Percentiles rank a stretch among this genome's conserved stretches.
These are phyloP conservation scores for Asbolus verrucosus DNA, from an alignment of 1,140 invertebrate genomes.

Conservation along the genomic window DNA sequence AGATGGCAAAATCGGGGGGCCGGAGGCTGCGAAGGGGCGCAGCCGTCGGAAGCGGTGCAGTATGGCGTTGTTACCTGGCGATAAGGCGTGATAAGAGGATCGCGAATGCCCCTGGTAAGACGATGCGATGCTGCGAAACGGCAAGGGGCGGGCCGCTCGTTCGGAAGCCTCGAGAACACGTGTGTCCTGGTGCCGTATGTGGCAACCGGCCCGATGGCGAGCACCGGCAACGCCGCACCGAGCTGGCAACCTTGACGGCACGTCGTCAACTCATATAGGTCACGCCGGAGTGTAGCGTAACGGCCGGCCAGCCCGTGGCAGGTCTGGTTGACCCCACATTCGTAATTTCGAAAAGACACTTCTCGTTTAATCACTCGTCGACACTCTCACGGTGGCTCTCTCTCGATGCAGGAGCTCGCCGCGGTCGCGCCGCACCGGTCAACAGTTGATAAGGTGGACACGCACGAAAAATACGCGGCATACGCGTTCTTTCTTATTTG, in stretches of 20 bases:
- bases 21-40: background rate
- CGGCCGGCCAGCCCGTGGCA: conserved; percentile 34
- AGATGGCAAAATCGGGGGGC: no score
- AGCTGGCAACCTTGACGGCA: conserved; percentile 44
- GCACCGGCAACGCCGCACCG: conserved; percentile 36
- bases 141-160: conserved; percentile 15
- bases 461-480: no score
- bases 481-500: no score
- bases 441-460: no score
- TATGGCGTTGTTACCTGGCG: background rate
- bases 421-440: no score
- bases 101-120: conserved; percentile 10
- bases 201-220: conserved; percentile 5
- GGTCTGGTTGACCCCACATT: conserved; percentile 33
- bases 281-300: conserved; percentile 39
- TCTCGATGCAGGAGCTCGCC: background rate
- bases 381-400: background rate
- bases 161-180: conserved; percentile 33
- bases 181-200: conserved; percentile 33
- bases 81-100: background rate
- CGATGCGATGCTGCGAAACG: background rate
- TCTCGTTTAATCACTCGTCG: background rate
- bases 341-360: conserved; percentile 32
- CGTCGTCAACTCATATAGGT: conserved; percentile 46
- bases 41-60: background rate